Conservation (phyloP, 2,888 invertebrate genomes). For the Drosophila setosimentum region DNA sequence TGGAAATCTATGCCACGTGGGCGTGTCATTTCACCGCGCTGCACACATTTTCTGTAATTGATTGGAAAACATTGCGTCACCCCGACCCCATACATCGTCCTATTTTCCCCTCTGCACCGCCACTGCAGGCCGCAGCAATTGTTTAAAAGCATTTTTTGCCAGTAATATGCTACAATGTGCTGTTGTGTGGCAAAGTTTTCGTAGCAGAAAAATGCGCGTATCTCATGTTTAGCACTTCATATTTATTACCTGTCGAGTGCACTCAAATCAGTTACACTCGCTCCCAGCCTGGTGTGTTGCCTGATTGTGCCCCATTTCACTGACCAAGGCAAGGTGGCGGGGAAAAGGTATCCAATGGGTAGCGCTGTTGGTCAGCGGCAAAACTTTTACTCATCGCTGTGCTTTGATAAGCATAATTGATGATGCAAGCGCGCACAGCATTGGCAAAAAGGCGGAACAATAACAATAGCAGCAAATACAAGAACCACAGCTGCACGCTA, state of each 20-base stretch:
- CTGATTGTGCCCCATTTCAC: slow-evolving; percentile 2
- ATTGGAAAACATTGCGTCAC: slow-evolving; percentile 66
- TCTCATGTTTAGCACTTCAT: slow-evolving; percentile 79
- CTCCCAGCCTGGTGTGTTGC: slow-evolving; percentile 22
- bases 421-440: slow-evolving; percentile 71
- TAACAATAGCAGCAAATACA: slow-evolving; percentile 36
- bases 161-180: slow-evolving; percentile 62
- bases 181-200: slow-evolving; percentile 57
- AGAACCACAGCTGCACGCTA: slow-evolving; percentile 44
- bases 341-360: slow-evolving; percentile 29
- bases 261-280: slow-evolving; percentile 76
- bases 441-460: slow-evolving; percentile 55
- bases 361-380: slow-evolving; percentile 62
- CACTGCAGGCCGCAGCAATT: slow-evolving; percentile 50
- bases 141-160: slow-evolving; percentile 73
- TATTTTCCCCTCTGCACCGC: neutral
- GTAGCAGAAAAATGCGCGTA: slow-evolving; percentile 75
- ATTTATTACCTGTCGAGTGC: slow-evolving; percentile 82
- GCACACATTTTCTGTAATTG: slow-evolving; percentile 70
- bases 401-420: slow-evolving; percentile 79
- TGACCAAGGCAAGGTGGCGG: neutral
- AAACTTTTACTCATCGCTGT: slow-evolving; percentile 70
- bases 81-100: neutral
- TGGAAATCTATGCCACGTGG: slow-evolving; percentile 74
- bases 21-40: slow-evolving; percentile 62